A percentile compares a stretch with the other conserved stretches of the same genome.
phyloP scores from a whole-genome alignment of 1,140 invertebrate species.

The Pseudomyrmex cubaensis region DNA sequence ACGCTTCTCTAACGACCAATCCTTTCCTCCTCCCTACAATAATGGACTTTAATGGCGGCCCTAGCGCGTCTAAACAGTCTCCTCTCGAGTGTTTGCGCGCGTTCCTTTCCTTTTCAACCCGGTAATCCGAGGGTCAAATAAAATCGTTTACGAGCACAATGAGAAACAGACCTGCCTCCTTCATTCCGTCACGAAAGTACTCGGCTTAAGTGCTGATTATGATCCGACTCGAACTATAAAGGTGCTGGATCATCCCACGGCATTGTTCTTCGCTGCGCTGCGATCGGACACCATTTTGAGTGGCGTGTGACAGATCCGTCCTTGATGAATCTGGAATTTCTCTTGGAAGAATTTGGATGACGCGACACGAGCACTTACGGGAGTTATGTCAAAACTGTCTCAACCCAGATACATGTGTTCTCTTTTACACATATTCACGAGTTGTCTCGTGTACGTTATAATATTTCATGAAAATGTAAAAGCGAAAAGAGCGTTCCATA shows the following conservation, averaged over 20 bases:
- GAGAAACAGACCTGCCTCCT: slow-evolving; percentile 64
- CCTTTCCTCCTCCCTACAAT: slow-evolving; percentile 52
- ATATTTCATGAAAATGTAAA: neutral
- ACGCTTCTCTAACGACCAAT: slow-evolving; percentile 42
- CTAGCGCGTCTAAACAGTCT: slow-evolving; percentile 56
- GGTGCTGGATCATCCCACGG: slow-evolving; percentile 76
- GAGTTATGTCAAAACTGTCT: too few relatives aligned
- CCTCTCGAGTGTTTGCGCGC: slow-evolving; percentile 69
- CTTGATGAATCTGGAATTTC: neutral
- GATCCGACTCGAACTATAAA: slow-evolving; percentile 75
- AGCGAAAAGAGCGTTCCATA: neutral
- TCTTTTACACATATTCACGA: neutral
- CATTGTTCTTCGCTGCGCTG: slow-evolving; percentile 74
- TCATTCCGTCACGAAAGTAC: slow-evolving; percentile 68
- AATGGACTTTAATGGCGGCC: slow-evolving; percentile 66
- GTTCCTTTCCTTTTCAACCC: slow-evolving; percentile 70
- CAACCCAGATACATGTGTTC: neutral
- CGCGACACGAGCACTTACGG: neutral
- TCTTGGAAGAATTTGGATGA: neutral
- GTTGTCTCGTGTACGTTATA: neutral
- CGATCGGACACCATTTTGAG: slow-evolving; percentile 52
- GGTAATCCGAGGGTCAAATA: slow-evolving; percentile 79
- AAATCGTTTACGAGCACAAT: slow-evolving; percentile 80
- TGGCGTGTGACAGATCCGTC: slow-evolving; percentile 8
- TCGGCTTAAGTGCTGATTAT: slow-evolving; percentile 81